Conservation (phyloP, 2,113 vertebrate species). For the Sinocyclocheilus grahami region DNA sequence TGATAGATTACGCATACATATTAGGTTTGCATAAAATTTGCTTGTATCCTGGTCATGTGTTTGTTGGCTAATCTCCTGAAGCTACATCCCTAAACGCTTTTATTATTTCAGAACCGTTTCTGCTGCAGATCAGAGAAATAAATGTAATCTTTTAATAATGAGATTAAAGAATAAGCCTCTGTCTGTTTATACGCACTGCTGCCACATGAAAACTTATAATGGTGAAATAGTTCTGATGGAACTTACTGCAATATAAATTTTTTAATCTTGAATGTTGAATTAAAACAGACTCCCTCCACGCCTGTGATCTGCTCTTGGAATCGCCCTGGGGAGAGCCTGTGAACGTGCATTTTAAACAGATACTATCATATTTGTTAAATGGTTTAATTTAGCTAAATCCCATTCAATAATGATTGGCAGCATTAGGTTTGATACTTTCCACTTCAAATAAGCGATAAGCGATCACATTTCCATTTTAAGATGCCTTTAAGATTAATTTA, state of each 20-base stretch:
- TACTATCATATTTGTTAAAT: not conserved
- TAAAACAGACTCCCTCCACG: not conserved
- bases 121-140: conserved; percentile 31
- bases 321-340: not conserved
- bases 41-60: not conserved
- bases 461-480: not conserved
- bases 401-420: not conserved
- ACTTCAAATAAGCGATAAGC: not conserved
- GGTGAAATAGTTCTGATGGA: not conserved
- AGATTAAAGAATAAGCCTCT: conserved; percentile 24
- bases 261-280: conserved; percentile 21
- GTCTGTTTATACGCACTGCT: not conserved
- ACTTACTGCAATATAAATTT: conserved; percentile 3
- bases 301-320: conserved; percentile 2
- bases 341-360: conserved; percentile 5
- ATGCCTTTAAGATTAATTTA: not conserved
- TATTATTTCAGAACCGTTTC: conserved; percentile 7
- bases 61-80: conserved; percentile 8
- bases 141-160: conserved; percentile 23
- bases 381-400: conserved; percentile 3
- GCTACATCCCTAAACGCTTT: conserved; percentile 1
- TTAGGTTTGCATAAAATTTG: not conserved
- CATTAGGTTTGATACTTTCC: not conserved
- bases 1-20: not conserved
- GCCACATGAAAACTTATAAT: not conserved